phyloP scores from a whole-genome alignment of 2,797 vertebrate genomes.

The Mus spretus region DNA sequence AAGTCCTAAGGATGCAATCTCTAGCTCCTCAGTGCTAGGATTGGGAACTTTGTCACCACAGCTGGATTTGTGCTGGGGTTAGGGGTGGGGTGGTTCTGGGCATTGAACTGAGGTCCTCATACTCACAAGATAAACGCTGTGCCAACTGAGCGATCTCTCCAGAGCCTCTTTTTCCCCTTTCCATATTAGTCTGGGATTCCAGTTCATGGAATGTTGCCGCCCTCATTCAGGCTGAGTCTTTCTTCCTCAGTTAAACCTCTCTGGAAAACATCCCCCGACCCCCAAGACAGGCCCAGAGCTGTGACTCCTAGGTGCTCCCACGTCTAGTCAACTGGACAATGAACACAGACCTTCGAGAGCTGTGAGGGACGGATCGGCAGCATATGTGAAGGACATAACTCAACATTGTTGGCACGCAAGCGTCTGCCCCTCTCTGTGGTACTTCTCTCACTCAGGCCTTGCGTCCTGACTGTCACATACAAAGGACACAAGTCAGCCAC shows the following conservation, averaged over 20 bases:
- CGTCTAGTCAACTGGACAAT: background rate
- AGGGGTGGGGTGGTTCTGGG: background rate
- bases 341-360: accelerated
- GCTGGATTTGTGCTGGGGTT: background rate
- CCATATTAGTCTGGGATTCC: background rate
- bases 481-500: background rate
- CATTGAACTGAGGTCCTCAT: background rate
- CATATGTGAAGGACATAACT: accelerated
- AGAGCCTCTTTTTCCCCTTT: no score
- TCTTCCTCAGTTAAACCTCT: background rate
- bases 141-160: background rate
- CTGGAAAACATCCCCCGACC: background rate
- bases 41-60: background rate
- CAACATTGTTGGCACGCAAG: no score
- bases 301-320: background rate
- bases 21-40: background rate
- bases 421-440: background rate
- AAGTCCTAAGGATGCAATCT: background rate
- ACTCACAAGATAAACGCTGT: background rate
- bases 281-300: background rate
- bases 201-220: background rate
- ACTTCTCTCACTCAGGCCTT: background rate
- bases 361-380: background rate
- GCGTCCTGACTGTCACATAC: background rate
- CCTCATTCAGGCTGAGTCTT: background rate